These are phyloP conservation scores for Apostichopus parvimensis DNA, from an alignment of 35 echinoderm and acorn worm species.

Conservation along the genomic window DNA sequence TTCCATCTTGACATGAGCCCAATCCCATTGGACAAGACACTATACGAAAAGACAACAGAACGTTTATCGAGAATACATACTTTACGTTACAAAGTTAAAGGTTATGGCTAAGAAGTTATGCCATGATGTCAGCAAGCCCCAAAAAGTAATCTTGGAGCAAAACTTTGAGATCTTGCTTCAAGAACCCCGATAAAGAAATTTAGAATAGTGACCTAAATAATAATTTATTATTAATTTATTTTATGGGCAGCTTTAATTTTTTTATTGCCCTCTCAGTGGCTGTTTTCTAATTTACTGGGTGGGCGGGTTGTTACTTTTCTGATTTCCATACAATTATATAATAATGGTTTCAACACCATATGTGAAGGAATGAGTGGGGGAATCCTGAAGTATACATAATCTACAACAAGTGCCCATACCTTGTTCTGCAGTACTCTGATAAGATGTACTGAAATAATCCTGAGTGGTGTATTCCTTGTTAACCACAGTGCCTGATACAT, in stretches of 20 bases:
- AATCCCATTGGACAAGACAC: constrained; percentile 38
- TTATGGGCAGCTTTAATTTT: no score
- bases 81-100: no score
- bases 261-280: no score
- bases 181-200: background rate
- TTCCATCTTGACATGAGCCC: constrained; percentile 61
- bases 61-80: no score
- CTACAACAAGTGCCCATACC: background rate
- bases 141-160: background rate
- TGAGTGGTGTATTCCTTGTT: background rate
- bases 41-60: background rate
- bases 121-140: no score
- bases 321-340: background rate
- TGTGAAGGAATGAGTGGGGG: background rate
- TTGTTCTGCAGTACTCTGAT: background rate
- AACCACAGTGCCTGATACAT: background rate
- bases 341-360: background rate
- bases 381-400: background rate
- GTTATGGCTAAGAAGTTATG: no score
- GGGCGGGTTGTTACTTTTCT: background rate
- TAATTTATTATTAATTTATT: background rate
- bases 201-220: background rate
- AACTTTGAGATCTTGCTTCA: background rate
- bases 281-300: no score
- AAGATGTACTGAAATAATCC: constrained; percentile 16